These are phyloP conservation scores for Ovibos moschatus DNA, from an alignment of 2,113 vertebrate species.

Conservation along the genomic window DNA sequence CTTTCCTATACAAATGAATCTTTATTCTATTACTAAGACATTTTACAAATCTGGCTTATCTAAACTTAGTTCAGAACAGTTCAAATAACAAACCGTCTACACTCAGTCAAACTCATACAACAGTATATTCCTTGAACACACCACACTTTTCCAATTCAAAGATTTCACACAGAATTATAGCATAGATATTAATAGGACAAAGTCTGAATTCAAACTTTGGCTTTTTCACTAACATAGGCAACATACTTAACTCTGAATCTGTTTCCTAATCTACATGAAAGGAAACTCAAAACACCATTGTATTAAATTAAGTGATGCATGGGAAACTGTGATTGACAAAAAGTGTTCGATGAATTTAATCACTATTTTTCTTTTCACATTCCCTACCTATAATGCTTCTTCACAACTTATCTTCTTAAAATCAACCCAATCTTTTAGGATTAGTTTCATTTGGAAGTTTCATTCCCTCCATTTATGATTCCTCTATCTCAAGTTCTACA, in stretches of 20 bases:
- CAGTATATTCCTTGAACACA: not conserved
- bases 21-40: not conserved
- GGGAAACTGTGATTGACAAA: not conserved
- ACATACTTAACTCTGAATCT: not conserved
- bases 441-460: not conserved
- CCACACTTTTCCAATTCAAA: not conserved
- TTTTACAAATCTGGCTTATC: not conserved
- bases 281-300: not conserved
- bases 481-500: not conserved
- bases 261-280: not conserved
- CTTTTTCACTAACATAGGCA: not conserved
- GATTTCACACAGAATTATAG: not conserved
- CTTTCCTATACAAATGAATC: slow-evolving; percentile 7
- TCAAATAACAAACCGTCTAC: not conserved
- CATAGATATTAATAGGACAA: not conserved
- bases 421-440: not conserved
- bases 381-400: not conserved
- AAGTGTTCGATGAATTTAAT: not conserved
- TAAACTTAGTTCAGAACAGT: not conserved
- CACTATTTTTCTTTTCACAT: not conserved
- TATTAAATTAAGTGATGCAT: not conserved
- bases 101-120: not conserved
- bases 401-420: not conserved
- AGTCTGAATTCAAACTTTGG: not conserved
- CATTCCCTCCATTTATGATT: slow-evolving; percentile 3